Conservation (phyloP, 2,113 vertebrate species). For the Antigone vipio region DNA sequence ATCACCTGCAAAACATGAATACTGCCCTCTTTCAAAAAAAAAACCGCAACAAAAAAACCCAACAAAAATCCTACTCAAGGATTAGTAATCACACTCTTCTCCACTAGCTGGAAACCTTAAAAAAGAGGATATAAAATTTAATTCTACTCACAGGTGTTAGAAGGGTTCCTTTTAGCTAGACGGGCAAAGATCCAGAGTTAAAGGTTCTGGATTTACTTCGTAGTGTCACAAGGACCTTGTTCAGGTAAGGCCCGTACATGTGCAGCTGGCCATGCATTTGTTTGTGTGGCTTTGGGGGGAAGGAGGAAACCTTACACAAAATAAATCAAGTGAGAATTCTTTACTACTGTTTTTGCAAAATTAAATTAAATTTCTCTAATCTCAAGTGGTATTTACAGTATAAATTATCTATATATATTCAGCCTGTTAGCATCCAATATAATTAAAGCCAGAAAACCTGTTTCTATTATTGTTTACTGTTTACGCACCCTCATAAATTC, state of each 20-base stretch:
- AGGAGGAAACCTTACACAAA: neutral
- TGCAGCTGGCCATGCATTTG: neutral
- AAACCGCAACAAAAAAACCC: no score
- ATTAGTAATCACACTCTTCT: neutral
- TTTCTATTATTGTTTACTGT: neutral
- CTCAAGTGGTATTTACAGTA: neutral
- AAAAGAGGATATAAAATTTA: neutral
- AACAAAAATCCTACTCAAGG: neutral
- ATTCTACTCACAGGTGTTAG: neutral
- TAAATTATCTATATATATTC: neutral
- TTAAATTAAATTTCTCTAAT: constrained; percentile 6
- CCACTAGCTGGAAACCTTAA: neutral
- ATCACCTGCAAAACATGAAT: neutral
- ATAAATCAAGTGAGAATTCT: neutral
- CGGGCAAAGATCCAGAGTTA: neutral
- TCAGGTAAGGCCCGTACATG: neutral
- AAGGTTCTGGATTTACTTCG: neutral
- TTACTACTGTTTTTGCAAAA: neutral
- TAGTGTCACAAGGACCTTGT: neutral
- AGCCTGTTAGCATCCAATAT: neutral
- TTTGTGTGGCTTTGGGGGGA: accelerated
- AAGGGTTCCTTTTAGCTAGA: neutral
- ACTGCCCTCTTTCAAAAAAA: neutral
- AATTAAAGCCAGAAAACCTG: neutral
- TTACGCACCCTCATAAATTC: neutral